Percentiles rank a stretch among this genome's conserved stretches.
phyloP scores from a whole-genome alignment of 1,140 invertebrate genomes.

The Chironomus tepperi region DNA sequence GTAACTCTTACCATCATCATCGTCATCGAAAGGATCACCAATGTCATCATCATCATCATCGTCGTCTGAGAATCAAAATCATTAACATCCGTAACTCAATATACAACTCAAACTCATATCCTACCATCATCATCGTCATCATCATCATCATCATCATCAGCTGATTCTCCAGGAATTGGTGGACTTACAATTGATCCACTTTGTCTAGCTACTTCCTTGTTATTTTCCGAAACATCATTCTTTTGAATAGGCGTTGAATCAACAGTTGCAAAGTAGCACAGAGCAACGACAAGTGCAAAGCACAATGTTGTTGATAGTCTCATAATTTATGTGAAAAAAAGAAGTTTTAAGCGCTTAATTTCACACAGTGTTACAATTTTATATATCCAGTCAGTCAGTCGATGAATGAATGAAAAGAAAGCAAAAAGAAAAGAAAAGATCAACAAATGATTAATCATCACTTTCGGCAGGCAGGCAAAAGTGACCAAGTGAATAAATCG shows the following conservation, averaged over 20 bases:
- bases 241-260: neutral
- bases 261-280: conserved; percentile 12
- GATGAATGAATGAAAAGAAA: neutral
- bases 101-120: neutral
- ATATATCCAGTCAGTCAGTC: neutral
- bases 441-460: too few relatives aligned
- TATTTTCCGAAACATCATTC: neutral
- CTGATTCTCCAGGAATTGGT: neutral
- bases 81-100: neutral
- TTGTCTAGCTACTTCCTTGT: neutral
- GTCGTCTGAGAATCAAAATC: neutral
- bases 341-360: too few relatives aligned
- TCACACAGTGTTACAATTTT: too few relatives aligned
- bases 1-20: neutral
- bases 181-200: neutral
- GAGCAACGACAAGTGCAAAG: conserved; percentile 1
- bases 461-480: too few relatives aligned
- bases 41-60: conserved; percentile 18
- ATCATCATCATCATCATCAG: conserved; percentile 3
- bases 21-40: neutral
- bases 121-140: neutral
- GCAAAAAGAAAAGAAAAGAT: neutral
- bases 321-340: conserved; percentile 5
- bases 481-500: too few relatives aligned
- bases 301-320: conserved; percentile 4